Conservation (phyloP, 2,113 vertebrate species). For the Dunckerocampus dactyliophorus region DNA sequence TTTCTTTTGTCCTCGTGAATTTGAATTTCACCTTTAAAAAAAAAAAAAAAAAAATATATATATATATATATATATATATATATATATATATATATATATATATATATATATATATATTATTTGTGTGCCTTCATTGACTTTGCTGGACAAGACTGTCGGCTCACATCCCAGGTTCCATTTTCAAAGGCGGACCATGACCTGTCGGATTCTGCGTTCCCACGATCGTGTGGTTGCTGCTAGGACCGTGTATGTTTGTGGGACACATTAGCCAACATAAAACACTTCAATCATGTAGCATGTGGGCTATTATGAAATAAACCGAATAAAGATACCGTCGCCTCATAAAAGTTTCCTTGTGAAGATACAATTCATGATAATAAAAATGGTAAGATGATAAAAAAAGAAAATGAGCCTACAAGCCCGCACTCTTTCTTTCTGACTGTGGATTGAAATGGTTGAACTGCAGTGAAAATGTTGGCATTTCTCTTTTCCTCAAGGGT, state of each 20-base stretch:
- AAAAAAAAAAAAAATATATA: too few species aligned
- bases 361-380: too few species aligned
- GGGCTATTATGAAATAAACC: conserved; percentile 38
- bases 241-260: conserved; percentile 8
- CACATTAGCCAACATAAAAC: conserved; percentile 6
- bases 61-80: too few species aligned
- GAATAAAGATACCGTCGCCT: conserved; percentile 5
- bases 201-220: conserved; percentile 13
- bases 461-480: too few species aligned
- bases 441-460: too few species aligned
- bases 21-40: conserved; percentile 13
- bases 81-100: too few species aligned
- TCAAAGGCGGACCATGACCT: conserved; percentile 6
- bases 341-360: too few species aligned
- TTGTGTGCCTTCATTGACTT: conserved; percentile 64
- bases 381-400: too few species aligned
- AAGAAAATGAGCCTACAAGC: too few species aligned
- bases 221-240: background rate
- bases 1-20: too few species aligned
- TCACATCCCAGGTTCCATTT: conserved; percentile 2
- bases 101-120: conserved; percentile 29
- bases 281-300: conserved; percentile 51
- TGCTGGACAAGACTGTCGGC: conserved; percentile 8
- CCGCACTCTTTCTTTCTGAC: too few species aligned
- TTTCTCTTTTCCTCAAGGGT: too few species aligned